phyloP scores from a whole-genome alignment of 2,113 vertebrate genomes.

The Zapus hudsonius region DNA sequence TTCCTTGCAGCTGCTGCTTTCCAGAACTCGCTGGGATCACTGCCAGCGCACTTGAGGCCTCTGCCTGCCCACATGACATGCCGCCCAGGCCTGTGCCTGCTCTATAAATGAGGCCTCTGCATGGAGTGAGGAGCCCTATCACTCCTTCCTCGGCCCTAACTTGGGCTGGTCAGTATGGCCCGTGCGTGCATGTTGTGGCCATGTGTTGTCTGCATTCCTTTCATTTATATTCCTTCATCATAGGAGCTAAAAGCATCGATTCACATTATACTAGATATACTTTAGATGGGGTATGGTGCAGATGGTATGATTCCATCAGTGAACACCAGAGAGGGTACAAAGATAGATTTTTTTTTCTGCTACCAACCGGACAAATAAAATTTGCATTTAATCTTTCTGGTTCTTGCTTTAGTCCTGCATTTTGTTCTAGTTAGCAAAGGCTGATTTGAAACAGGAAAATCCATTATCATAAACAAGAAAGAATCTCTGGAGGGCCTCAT shows the following conservation, averaged over 20 bases:
- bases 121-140: fast-evolving
- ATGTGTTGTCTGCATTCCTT: conserved; percentile 51
- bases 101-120: too few species aligned
- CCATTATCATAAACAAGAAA: background rate
- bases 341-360: conserved; percentile 75
- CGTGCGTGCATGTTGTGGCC: background rate
- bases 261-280: background rate
- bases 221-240: background rate
- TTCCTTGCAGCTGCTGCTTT: background rate
- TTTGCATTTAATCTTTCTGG: conserved; percentile 13
- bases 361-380: conserved; percentile 24
- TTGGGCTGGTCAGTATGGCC: background rate
- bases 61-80: fast-evolving
- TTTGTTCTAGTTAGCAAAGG: background rate
- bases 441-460: background rate
- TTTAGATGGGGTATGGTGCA: background rate
- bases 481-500: background rate
- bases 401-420: background rate
- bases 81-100: background rate
- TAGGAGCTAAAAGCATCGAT: background rate
- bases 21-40: background rate
- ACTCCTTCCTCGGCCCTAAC: too few species aligned
- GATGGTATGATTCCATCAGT: background rate
- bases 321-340: background rate
- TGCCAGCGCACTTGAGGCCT: background rate